Evolutionary conservation across 2,797 vertebrate genomes (phyloP).

Genomic region (Euthynnus affinis): DNA sequence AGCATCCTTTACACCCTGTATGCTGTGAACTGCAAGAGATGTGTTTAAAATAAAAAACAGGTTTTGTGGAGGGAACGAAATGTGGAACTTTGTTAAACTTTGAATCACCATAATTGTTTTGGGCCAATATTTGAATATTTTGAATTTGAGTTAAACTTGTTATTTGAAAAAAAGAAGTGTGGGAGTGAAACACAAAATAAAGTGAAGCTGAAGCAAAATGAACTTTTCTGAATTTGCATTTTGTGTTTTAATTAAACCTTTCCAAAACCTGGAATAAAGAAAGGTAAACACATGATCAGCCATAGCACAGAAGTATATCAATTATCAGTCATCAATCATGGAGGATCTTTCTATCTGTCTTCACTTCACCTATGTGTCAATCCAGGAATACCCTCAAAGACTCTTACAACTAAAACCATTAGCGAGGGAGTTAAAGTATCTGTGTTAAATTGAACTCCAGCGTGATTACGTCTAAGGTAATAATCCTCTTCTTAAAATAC

Average conservation of each 20-base stretch:
- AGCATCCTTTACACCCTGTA: background rate
- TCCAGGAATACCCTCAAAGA: slow-evolving; percentile 74
- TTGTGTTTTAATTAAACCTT: background rate
- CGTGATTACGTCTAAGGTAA: slow-evolving; percentile 51
- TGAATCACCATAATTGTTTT: background rate
- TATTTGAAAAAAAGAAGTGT: background rate
- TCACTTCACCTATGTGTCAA: slow-evolving; percentile 8
- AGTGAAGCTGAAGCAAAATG: background rate
- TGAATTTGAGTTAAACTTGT: background rate
- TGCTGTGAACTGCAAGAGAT: background rate
- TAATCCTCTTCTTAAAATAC: slow-evolving; percentile 62
- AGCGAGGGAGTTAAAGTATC: slow-evolving; percentile 59
- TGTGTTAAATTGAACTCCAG: slow-evolving; percentile 49
- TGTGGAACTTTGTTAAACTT: no score
- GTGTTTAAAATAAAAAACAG: background rate
- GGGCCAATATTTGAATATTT: background rate
- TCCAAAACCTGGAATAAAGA: background rate
- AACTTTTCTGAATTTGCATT: background rate
- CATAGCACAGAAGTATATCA: background rate
- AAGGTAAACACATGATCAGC: background rate
- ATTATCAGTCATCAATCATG: background rate
- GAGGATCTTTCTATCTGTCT: slow-evolving; percentile 12
- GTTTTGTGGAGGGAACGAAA: background rate
- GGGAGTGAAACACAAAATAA: background rate
- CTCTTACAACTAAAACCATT: slow-evolving; percentile 83